Evolutionary conservation across 2,888 invertebrate genomes (phyloP), one percentile per base, ranked within the genome.

Genomic region (Mechanitis mazaeus): DNA sequence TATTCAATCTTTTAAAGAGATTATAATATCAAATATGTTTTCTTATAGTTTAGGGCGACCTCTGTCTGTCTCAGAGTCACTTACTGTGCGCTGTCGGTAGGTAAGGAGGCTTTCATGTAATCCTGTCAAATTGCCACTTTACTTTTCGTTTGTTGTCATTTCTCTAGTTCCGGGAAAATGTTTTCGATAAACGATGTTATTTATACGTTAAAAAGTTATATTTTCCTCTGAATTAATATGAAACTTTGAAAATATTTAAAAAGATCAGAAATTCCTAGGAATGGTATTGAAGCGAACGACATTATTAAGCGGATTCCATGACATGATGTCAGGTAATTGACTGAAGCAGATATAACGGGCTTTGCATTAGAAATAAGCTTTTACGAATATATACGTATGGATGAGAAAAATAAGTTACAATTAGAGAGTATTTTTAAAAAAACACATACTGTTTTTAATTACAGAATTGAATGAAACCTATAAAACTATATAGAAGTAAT

Each of bases 121-220:
- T 70, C 68, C 70, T 46, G 69, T 70, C 70, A 69, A 71, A 70
- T 71, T 71, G 71, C 59, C 68, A 60, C 68, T 70, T 56, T 56
- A 68, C 59, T 57, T 65, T 63, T 60, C 58, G 66, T 66, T 66
- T 62, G 66, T 65, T 68, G 68, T 59, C 57, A 35, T 12, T 45
- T 54, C 20, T 50, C 42, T 42, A 35, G 5, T 1, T 42, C 7
- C 7, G 2, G 28, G 28, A 7, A 47, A n/a, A 6, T 47, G n/a
- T 47, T 20, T 47, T 47, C 47, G 7, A 31, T 31, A 31, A 31
- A 50, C 50, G 42, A 7, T 42, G 28, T 50, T 50, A 50, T 50
- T 50, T 4, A 50, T 1, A 50, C 28, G 50, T 31, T 28, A 7
- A 50, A 28, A 50, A 50, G 50, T 50, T 42, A 12, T 31, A 50